Conservation (phyloP, 1,140 invertebrate genomes). For the Papilio helenus region DNA sequence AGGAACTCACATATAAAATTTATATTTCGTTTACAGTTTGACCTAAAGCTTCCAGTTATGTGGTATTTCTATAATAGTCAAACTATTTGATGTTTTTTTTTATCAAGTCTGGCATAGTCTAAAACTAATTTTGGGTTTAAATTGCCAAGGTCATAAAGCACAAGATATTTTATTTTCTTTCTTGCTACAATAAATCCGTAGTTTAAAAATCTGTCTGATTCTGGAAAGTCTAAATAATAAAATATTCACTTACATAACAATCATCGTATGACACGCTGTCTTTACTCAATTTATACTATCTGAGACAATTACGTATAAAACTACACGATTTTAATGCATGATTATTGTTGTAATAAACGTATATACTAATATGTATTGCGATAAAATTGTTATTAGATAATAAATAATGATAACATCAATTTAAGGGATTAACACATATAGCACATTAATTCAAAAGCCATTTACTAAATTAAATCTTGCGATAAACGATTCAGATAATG, state of each 20-base stretch:
- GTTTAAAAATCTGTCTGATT: too few species aligned
- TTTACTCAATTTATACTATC: constrained; percentile 14
- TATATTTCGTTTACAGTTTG: too few species aligned
- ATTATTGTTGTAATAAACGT: constrained; percentile 37
- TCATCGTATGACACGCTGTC: background rate
- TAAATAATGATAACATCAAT: constrained; percentile 32
- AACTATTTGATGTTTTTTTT: too few species aligned
- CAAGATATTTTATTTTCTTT: too few species aligned
- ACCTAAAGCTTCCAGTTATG: too few species aligned
- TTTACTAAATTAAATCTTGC: constrained; percentile 37
- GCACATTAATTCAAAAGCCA: constrained; percentile 36
- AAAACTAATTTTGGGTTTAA: background rate
- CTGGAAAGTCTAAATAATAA: too few species aligned
- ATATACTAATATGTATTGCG: constrained; percentile 24
- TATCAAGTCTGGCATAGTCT: too few species aligned
- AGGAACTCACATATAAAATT: background rate
- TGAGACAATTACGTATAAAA: constrained; percentile 15
- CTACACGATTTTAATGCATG: constrained; percentile 38
- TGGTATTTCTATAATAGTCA: too few species aligned
- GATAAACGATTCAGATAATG: constrained; percentile 18
- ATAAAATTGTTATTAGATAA: constrained; percentile 32
- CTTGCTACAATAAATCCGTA: too few species aligned
- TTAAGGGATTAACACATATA: constrained; percentile 37
- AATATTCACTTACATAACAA: background rate
- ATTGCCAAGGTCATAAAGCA: background rate